Evolutionary conservation across 2,797 vertebrate genomes (phyloP).

Genomic region (Heliangelus exortis): DNA sequence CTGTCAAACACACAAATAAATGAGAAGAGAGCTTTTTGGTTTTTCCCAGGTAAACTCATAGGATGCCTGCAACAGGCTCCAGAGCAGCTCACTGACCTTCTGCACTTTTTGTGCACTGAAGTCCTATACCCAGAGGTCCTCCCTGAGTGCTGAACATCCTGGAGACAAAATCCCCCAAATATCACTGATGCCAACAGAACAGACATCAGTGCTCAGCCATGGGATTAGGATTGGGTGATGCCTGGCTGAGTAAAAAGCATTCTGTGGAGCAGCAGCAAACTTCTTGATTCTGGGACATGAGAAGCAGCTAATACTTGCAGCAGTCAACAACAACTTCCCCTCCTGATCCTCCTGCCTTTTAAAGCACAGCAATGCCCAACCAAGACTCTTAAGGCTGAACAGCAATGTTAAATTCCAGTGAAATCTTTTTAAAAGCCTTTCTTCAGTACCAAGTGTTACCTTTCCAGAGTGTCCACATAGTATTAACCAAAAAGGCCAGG

Average conservation of each 20-base stretch:
- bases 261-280: not conserved
- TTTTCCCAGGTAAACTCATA: not conserved
- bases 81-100: not conserved
- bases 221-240: not conserved
- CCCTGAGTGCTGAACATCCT: rapidly evolving
- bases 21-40: not conserved
- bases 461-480: not conserved
- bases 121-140: not conserved
- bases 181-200: not conserved
- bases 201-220: not conserved
- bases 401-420: not conserved
- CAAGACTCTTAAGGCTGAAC: not conserved
- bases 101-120: not conserved
- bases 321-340: not conserved
- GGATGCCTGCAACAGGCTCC: not conserved
- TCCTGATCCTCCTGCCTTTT: not conserved
- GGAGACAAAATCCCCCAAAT: not conserved
- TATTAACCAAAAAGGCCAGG: not conserved
- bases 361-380: not conserved
- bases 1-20: not conserved
- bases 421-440: not conserved
- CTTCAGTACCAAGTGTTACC: not conserved
- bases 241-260: not conserved
- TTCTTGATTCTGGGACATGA: not conserved
- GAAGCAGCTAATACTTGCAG: not conserved